Evolutionary conservation across 2,113 vertebrate species (phyloP).

Genomic region (Alosa alosa): DNA sequence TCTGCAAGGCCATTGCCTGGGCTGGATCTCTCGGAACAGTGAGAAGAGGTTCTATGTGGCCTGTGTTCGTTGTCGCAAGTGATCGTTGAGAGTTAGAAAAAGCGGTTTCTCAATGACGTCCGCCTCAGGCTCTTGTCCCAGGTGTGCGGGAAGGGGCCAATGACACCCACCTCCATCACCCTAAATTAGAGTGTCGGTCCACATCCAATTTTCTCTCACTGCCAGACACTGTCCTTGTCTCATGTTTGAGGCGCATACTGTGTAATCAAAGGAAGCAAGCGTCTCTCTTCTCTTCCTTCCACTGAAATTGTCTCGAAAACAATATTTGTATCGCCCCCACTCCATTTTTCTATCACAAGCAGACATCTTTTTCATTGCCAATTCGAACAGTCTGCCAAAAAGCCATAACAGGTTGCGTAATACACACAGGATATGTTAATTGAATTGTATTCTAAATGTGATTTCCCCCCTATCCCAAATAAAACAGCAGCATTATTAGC

Average conservation of each 20-base stretch:
- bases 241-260: neutral
- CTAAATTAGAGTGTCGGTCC: neutral
- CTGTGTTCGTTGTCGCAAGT: neutral
- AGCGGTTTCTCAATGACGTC: neutral
- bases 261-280: neutral
- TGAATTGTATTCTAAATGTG: neutral
- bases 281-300: neutral
- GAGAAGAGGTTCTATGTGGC: conserved; percentile 15
- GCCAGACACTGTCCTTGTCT: neutral
- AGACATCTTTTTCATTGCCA: neutral
- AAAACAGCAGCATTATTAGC: neutral
- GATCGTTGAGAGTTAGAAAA: neutral
- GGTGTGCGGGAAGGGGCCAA: neutral
- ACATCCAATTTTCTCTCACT: neutral
- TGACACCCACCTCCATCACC: neutral
- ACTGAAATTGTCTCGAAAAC: neutral
- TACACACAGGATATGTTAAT: neutral
- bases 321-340: neutral
- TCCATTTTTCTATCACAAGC: neutral
- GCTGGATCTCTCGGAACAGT: conserved; percentile 17
- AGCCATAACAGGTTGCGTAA: neutral
- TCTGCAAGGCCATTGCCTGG: conserved; percentile 41
- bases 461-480: neutral
- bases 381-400: neutral
- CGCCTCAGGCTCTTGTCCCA: neutral